These are phyloP conservation scores for Tachina fera DNA, from an alignment of 2,888 invertebrate species.

Conservation along the genomic window DNA sequence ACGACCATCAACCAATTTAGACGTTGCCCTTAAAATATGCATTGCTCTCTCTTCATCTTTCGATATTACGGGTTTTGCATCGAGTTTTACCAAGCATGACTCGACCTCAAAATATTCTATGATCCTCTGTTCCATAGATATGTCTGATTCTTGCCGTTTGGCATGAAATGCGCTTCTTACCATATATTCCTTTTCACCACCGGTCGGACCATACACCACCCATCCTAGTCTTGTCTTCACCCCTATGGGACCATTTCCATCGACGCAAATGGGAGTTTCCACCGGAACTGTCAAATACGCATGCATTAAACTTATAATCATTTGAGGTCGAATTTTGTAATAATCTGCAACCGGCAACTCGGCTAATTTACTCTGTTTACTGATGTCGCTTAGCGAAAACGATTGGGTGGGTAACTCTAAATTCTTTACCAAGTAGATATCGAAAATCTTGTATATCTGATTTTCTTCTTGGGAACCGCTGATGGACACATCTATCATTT, in stretches of 20 bases:
- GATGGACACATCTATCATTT: slow-evolving; percentile 16
- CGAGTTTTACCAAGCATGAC: not conserved
- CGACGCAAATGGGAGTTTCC: not conserved
- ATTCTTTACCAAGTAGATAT: not conserved
- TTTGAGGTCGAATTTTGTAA: slow-evolving; percentile 40
- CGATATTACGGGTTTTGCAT: slow-evolving; percentile 3
- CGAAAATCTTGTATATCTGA: not conserved
- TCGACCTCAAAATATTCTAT: slow-evolving; percentile 13
- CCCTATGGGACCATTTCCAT: not conserved
- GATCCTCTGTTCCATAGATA: not conserved
- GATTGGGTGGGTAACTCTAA: not conserved
- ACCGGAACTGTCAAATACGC: slow-evolving; percentile 44
- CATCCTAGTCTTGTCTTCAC: slow-evolving; percentile 34
- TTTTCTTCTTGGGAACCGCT: slow-evolving; percentile 7
- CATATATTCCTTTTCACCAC: not conserved
- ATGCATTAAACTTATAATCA: slow-evolving; percentile 59
- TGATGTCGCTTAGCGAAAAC: not conserved
- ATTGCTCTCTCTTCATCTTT: slow-evolving; percentile 19
- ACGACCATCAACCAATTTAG: slow-evolving; percentile 31
- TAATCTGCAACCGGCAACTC: not conserved
- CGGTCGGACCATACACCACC: slow-evolving; percentile 36
- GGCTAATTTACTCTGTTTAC: too few species aligned
- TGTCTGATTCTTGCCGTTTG: too few species aligned
- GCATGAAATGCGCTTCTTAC: too few species aligned
- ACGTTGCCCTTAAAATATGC: slow-evolving; percentile 13